Evolutionary conservation across 2,888 invertebrate species (phyloP).

Genomic region (Germaria angustata): DNA sequence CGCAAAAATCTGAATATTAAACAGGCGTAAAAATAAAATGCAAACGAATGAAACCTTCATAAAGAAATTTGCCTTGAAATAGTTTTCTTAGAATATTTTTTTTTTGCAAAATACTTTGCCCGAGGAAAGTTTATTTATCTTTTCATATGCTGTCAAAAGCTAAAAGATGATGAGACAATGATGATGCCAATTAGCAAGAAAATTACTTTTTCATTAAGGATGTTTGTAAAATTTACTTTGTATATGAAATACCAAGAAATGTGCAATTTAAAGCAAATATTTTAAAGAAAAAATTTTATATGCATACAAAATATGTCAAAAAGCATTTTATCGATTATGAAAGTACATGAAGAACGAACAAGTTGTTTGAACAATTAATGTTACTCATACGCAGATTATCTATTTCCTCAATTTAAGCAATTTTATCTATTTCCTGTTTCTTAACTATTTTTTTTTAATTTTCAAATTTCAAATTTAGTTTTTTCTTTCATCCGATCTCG

Average conservation of each 20-base stretch:
- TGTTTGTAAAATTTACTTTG: background rate
- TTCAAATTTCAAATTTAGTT: too few species aligned
- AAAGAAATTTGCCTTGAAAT: conserved; percentile 21
- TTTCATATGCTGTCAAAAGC: background rate
- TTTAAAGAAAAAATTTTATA: background rate
- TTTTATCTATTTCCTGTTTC: too few species aligned
- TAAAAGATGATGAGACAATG: conserved; percentile 20
- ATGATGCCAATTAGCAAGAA: conserved; percentile 27
- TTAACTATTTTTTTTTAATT: too few species aligned
- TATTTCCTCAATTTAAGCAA: too few species aligned
- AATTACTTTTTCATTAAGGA: conserved; percentile 7
- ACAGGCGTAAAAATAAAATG: background rate
- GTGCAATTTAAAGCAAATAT: background rate
- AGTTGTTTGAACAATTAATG: background rate
- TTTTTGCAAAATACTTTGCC: background rate
- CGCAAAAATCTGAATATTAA: too few species aligned
- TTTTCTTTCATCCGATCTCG: too few species aligned
- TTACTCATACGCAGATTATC: background rate
- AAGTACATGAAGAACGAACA: too few species aligned
- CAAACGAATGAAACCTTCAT: background rate
- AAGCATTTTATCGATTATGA: too few species aligned
- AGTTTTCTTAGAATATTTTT: background rate
- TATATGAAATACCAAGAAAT: background rate
- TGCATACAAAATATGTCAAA: too few species aligned
- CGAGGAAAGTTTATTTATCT: conserved; percentile 1